These are phyloP conservation scores for Kradibia gibbosae DNA, from an alignment of 1,140 invertebrate genomes.

Conservation along the genomic window DNA sequence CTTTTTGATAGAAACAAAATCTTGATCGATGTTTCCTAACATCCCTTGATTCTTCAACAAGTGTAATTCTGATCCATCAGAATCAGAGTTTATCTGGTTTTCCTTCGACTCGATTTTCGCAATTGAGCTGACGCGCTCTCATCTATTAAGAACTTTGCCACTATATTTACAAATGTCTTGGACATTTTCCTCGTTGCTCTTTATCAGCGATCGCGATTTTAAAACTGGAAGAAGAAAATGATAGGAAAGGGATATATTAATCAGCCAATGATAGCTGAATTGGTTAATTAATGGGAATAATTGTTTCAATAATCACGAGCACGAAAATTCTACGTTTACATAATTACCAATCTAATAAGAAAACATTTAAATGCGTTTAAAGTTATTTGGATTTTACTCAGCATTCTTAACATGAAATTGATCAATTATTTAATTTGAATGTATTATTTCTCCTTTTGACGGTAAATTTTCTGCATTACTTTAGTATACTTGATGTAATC, in stretches of 20 bases:
- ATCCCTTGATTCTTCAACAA: neutral
- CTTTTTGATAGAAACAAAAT: conserved; percentile 9
- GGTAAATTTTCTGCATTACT: too few relatives aligned
- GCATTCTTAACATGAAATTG: too few relatives aligned
- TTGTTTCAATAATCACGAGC: conserved; percentile 42
- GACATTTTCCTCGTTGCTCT: neutral
- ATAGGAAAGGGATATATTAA: too few relatives aligned
- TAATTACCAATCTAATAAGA: too few relatives aligned
- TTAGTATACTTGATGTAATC: too few relatives aligned
- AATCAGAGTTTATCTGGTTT: neutral
- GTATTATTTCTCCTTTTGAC: too few relatives aligned
- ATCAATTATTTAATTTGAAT: too few relatives aligned
- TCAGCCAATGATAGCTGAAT: conserved; percentile 7
- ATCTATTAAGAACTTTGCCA: conserved; percentile 33
- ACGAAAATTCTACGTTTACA: conserved; percentile 23
- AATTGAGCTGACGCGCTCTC: conserved; percentile 22
- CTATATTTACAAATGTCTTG: conserved; percentile 19
- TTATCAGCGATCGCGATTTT: neutral
- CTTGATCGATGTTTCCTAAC: neutral
- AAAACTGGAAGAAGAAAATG: neutral
- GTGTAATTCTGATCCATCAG: neutral
- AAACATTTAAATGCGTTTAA: too few relatives aligned
- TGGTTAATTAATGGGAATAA: conserved; percentile 38
- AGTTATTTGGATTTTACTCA: too few relatives aligned
- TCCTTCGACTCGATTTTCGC: neutral